A percentile compares a stretch with the other conserved stretches of the same genome.
Evolutionary conservation across 2,797 vertebrate species (phyloP).

Genomic region (Diplodus puntazzo): DNA sequence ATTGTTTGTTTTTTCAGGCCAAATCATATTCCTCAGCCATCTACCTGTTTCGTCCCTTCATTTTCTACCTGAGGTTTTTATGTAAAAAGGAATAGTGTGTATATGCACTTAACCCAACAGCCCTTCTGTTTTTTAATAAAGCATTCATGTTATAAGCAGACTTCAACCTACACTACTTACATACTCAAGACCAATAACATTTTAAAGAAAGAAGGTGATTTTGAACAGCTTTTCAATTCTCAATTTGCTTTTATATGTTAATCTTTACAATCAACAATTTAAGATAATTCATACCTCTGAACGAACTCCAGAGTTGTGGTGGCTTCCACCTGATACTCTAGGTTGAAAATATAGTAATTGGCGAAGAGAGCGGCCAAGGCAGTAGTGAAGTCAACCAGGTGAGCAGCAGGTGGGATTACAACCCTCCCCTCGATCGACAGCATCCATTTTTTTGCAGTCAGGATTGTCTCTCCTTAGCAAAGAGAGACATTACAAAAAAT

Average conservation of each 20-base stretch:
- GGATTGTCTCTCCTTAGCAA: background rate
- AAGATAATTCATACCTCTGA: constrained; percentile 6
- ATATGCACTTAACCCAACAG: background rate
- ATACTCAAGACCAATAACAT: background rate
- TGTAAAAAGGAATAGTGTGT: constrained; percentile 1
- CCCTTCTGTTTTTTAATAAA: background rate
- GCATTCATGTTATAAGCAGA: background rate
- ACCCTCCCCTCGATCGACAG: background rate
- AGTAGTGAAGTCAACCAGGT: background rate
- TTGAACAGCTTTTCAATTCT: background rate
- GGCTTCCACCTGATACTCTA: constrained; percentile 1
- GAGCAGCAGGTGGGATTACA: background rate
- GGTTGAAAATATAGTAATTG: background rate
- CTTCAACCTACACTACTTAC: background rate
- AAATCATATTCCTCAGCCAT: background rate
- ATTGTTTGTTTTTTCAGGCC: background rate
- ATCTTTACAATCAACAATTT: background rate
- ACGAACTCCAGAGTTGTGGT: background rate
- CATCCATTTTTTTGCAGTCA: background rate
- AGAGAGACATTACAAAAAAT: constrained; percentile 2
- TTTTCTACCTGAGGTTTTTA: background rate
- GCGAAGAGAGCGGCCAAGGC: constrained; percentile 1
- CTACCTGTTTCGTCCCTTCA: background rate
- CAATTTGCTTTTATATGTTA: background rate
- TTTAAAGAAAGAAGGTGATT: background rate